phyloP scores from a whole-genome alignment of 2,888 invertebrate species.

The Eugnorisma glareosa region DNA sequence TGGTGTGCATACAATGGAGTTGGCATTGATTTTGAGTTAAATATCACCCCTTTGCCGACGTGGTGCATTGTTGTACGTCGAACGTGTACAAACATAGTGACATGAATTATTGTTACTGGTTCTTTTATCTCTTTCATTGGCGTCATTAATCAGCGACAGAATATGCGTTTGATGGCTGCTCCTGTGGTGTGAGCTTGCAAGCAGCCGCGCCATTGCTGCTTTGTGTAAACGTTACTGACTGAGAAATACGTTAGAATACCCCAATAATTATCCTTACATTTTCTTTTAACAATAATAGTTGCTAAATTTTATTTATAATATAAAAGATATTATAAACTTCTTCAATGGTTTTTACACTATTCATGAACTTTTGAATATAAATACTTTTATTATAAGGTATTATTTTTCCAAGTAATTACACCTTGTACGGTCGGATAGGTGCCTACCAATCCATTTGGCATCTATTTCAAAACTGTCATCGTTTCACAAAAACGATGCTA shows the following conservation, averaged over 20 bases:
- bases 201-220: conserved; percentile 27
- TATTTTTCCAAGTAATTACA: conserved; percentile 34
- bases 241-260: conserved; percentile 11
- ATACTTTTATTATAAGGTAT: conserved; percentile 3
- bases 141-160: conserved; percentile 78
- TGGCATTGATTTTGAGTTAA: conserved; percentile 89
- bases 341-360: neutral
- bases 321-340: neutral
- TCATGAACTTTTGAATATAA: conserved; percentile 1
- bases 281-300: neutral
- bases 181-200: conserved; percentile 52
- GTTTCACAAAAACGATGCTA: conserved; percentile 62
- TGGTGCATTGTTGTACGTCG: conserved; percentile 75
- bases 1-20: conserved; percentile 88
- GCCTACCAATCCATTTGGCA: conserved; percentile 52
- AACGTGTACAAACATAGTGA: conserved; percentile 83
- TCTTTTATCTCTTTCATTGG: conserved; percentile 79
- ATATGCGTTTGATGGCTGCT: conserved; percentile 65
- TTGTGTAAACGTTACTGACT: conserved; percentile 26
- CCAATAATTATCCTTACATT: neutral
- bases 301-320: neutral
- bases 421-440: conserved; percentile 22
- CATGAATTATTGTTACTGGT: conserved; percentile 86
- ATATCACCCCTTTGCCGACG: conserved; percentile 84
- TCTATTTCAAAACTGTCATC: conserved; percentile 71